Percentiles rank a stretch among this genome's conserved stretches.
phyloP scores from a whole-genome alignment of 2,113 vertebrate species.

The Gymnogyps californianus region DNA sequence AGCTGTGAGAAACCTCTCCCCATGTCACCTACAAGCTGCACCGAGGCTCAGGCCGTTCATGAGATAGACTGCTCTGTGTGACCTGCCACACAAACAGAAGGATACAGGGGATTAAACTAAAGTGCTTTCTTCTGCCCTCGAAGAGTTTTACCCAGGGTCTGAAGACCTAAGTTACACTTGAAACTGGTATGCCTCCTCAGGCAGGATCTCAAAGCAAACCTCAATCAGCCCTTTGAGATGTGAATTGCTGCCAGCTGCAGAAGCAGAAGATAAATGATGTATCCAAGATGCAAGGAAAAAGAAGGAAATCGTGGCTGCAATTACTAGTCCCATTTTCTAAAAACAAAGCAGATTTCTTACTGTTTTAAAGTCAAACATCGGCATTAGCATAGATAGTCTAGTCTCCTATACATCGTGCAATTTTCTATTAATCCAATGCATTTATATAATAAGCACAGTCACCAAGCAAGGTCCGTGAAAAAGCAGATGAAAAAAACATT shows the following conservation, averaged over 20 bases:
- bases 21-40: accelerated
- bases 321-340: background rate
- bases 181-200: background rate
- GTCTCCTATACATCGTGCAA: background rate
- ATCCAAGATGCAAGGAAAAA: background rate
- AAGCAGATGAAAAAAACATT: background rate
- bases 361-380: background rate
- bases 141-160: background rate
- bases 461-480: background rate
- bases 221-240: background rate
- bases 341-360: background rate
- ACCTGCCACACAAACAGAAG: background rate
- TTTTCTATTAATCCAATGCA: background rate
- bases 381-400: background rate
- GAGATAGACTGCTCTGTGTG: background rate
- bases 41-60: accelerated
- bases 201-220: background rate
- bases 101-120: background rate
- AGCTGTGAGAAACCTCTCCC: background rate
- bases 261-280: background rate
- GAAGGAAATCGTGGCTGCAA: background rate
- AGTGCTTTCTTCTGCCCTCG: background rate
- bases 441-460: background rate
- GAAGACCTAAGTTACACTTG: background rate
- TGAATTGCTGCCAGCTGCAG: background rate